Evolutionary conservation across 2,888 invertebrate species (phyloP), one percentile per base, ranked within the genome.

Genomic region (Drosophila borealis): DNA sequence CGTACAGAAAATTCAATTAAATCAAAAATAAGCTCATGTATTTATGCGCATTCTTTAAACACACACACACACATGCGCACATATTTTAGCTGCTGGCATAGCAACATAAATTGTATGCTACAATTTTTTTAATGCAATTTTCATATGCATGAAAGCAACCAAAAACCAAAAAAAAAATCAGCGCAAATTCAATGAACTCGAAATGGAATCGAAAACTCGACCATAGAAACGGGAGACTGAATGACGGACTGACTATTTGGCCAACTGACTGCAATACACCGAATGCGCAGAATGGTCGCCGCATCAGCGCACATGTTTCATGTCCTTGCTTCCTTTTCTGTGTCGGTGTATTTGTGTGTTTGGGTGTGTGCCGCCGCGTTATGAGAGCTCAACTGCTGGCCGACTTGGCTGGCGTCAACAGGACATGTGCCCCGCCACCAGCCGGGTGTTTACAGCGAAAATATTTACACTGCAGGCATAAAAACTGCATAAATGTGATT

Each of bases 401-500:
- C 34, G 44, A 29, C 29, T 44, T 59, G 65, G 49, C 39, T 45
- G 62, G 70, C 61, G 54, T 50, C 60, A 53, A 69, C 36, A 55
- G 61, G 70, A 60, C 70, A 69, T 69, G 59, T 25, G 53, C 34
- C 48, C 60, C 44, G 13, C 29, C 49, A 44, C 19, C 49, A 44
- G 60, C 45, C 64, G 59, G 68, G 77, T 84, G 75, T 84, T 76
- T 80, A 80, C 84, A 80, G 57, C 78, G 68, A 82, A 77, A 88
- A 88, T 89, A 89, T 88, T 88, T 88, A 89, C 89, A 87, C 80
- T 84, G 80, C 84, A 77, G 88, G 87, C 88, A 85, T 88, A 86
- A 86, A 89, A 86, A 89, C 82, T 88, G 88, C 85, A 86, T 88
- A 88, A 86, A 89, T 86, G 89, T 86, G 85, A 86, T 89, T 86